Base-by-base conservation (phyloP, 2,113 vertebrate species). In the Propithecus coquereli region DNA sequence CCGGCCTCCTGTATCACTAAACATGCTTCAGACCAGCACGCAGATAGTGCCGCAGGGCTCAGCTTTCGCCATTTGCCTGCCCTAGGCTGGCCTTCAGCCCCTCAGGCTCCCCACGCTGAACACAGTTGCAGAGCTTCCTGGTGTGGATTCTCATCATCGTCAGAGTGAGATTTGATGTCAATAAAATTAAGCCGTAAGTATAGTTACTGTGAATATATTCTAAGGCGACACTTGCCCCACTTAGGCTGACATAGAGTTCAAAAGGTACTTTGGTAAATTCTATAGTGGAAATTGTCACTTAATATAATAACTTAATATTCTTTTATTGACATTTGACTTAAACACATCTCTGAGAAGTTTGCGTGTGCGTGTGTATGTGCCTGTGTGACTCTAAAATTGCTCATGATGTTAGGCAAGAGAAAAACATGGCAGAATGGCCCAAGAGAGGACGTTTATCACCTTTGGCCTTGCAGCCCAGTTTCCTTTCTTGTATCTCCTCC, bases 1-100 rank as follows among this genome's bases (percentile, higher is more conserved):
- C 94, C 96, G 94, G 86, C 79, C 79, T 74, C 73, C 90, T 61
- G 0, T 25, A 73, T 94, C 95, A 80, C 32, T 68, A 90, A 57
- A 34, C 70, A 65, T 2, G 43, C 54, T 74, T n/a, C 43, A 25
- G 25, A 34, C 87, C 74, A 30, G 57, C 50, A 5, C 12, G 8
- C 20, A 25, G 66, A 81, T 59, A 79, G 45, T 40, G 59, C 52
- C 27, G 37, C 50, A 11, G 23, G 50, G 40, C 61, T 91, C 73
- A 22, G 52, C 50, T 95, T 85, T 95, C 90, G 47, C 30, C 40
- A 18, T 34, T 18, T 25, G 47, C 63, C 40, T 3, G 5, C 50
- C 71, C 73, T n/a, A 32, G 86, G 16, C 8, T 32, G 61, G 81
- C 23, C 54, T 30, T 80, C 50, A 25, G 50, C 47, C 16, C 47